Percentiles rank a stretch among this genome's conserved stretches.
Evolutionary conservation across 2,797 vertebrate genomes (phyloP).

Genomic region (Labroides dimidiatus): DNA sequence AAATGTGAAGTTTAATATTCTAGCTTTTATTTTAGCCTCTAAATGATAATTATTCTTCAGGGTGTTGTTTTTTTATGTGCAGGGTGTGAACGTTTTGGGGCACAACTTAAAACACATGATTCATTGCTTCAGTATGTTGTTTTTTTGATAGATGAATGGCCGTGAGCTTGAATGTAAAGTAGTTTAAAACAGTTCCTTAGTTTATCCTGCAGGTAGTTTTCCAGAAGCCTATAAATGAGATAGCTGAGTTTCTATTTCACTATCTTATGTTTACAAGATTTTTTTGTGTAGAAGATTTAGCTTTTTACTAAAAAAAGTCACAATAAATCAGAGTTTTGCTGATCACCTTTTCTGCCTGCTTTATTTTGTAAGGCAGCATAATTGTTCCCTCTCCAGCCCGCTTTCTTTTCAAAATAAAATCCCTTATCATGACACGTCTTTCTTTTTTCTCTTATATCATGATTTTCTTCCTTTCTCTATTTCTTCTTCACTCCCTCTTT

Average conservation of each 20-base stretch:
- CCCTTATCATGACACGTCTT: neutral
- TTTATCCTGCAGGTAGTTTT: neutral
- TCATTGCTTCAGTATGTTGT: constrained; percentile 18
- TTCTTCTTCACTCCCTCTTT: neutral
- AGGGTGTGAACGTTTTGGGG: constrained; percentile 4
- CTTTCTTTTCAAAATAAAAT: too few species aligned
- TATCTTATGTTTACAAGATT: too few species aligned
- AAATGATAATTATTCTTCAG: neutral
- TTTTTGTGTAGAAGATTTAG: too few species aligned
- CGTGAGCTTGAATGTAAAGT: neutral
- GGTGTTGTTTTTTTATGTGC: neutral
- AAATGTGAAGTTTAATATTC: neutral
- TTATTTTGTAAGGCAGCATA: too few species aligned
- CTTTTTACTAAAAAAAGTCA: too few species aligned
- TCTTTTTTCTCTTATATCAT: neutral
- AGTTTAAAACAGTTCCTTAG: neutral
- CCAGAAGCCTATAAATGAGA: too few species aligned
- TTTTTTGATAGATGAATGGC: constrained; percentile 14
- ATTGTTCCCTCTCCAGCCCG: too few species aligned
- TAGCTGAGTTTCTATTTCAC: too few species aligned
- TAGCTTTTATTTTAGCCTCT: neutral
- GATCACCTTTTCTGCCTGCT: too few species aligned
- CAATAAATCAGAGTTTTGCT: too few species aligned
- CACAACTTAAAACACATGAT: neutral
- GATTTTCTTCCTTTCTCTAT: neutral